phyloP scores from a whole-genome alignment of 2,888 invertebrate genomes.

The Ctenicera cuprea region DNA sequence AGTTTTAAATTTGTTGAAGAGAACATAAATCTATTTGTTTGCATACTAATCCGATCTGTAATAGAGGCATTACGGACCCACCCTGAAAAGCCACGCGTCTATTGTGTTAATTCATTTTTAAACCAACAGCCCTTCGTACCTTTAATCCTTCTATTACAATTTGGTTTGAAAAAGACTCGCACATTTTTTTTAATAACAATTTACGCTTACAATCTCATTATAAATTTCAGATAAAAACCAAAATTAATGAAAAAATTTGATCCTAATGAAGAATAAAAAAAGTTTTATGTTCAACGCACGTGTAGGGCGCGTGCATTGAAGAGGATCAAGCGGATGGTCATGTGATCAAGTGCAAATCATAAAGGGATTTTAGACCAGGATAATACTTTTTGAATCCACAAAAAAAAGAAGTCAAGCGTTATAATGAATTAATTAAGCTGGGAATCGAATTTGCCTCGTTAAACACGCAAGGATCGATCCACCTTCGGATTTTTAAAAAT shows the following conservation, averaged over 20 bases:
- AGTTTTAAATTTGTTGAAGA: too few relatives aligned
- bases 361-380: constrained; percentile 16
- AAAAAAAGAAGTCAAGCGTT: constrained; percentile 9
- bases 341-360: constrained; percentile 17
- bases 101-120: too few relatives aligned
- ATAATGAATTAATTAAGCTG: constrained; percentile 20
- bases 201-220: neutral
- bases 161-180: too few relatives aligned
- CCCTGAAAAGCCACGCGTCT: too few relatives aligned
- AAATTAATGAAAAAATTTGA: neutral
- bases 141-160: too few relatives aligned
- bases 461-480: neutral
- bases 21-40: too few relatives aligned
- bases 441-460: constrained; percentile 8
- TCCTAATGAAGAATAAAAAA: neutral
- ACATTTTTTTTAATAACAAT: too few relatives aligned
- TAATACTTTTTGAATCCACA: neutral
- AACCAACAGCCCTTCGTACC: too few relatives aligned
- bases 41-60: too few relatives aligned
- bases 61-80: too few relatives aligned
- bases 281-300: constrained; percentile 26
- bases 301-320: constrained; percentile 29
- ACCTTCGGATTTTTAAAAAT: neutral
- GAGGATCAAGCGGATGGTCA: constrained; percentile 30
- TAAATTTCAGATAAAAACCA: constrained; percentile 36